phyloP scores from a whole-genome alignment of 2,797 vertebrate genomes.

The Sebastes variabilis region DNA sequence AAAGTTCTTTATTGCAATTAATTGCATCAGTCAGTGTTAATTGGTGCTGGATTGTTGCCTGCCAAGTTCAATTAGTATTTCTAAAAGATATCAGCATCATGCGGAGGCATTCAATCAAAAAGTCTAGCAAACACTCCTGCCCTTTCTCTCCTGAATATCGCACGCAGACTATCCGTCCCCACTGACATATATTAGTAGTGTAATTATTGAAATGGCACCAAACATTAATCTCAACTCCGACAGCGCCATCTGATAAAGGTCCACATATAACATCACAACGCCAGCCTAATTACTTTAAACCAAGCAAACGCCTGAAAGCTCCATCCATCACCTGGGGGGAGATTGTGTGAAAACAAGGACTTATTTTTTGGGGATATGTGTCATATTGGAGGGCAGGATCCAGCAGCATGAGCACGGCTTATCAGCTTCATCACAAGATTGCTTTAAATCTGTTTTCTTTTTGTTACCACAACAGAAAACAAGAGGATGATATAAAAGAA shows the following conservation, averaged over 20 bases:
- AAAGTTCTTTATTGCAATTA: not conserved
- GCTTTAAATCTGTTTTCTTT: not conserved
- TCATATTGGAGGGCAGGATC: not conserved
- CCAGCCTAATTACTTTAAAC: conserved; percentile 42
- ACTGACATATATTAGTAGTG: conserved; percentile 40
- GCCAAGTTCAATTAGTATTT: not conserved
- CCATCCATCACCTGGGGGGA: conserved; percentile 49
- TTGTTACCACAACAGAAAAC: not conserved
- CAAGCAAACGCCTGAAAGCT: conserved; percentile 16
- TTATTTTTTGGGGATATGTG: not conserved
- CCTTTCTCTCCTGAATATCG: conserved; percentile 20
- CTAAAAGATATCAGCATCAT: not conserved
- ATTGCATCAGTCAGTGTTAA: not conserved
- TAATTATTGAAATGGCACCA: conserved; percentile 59
- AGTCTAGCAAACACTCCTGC: not conserved
- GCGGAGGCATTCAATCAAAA: not conserved
- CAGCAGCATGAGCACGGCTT: not conserved
- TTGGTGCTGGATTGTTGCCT: not conserved
- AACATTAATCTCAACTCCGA: conserved; percentile 52
- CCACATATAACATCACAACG: conserved; percentile 31
- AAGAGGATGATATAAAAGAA: not conserved
- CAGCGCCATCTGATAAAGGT: conserved; percentile 51
- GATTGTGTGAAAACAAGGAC: not conserved
- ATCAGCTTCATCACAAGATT: conserved; percentile 22
- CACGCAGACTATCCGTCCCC: conserved; percentile 12